phyloP scores from a whole-genome alignment of 2,113 vertebrate species.

The Lichenostomus cassidix region DNA sequence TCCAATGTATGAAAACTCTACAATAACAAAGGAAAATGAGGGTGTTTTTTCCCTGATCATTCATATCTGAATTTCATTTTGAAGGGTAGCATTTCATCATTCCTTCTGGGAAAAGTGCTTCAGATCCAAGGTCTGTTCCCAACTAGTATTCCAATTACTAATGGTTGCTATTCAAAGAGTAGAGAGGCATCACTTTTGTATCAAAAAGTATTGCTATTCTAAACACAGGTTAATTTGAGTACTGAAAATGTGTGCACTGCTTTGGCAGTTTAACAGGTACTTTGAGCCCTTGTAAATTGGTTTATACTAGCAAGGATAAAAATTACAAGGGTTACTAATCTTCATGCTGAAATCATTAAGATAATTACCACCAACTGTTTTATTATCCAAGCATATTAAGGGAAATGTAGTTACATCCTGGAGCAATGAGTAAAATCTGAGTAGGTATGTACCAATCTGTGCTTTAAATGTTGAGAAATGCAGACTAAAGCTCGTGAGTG shows the following conservation, averaged over 20 bases:
- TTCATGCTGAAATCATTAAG: slow-evolving; percentile 46
- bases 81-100: neutral
- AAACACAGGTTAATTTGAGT: slow-evolving; percentile 8
- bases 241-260: neutral
- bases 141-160: neutral
- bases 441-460: neutral
- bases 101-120: neutral
- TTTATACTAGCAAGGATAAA: slow-evolving; percentile 54
- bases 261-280: slow-evolving; percentile 22
- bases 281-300: slow-evolving; percentile 45
- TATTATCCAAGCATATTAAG: slow-evolving; percentile 25
- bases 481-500: neutral
- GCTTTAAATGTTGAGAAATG: neutral
- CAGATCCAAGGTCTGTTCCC: neutral
- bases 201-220: neutral
- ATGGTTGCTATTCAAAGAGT: neutral
- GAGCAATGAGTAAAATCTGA: neutral
- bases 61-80: neutral
- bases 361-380: slow-evolving; percentile 55
- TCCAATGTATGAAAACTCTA: neutral
- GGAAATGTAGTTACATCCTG: slow-evolving; percentile 21
- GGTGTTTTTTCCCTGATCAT: neutral
- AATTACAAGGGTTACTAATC: slow-evolving; percentile 56
- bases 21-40: neutral
- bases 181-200: neutral